Evolutionary conservation across 1,140 invertebrate genomes (phyloP), one percentile per base, ranked within the genome.

Genomic region (Glossosoma conforme): DNA sequence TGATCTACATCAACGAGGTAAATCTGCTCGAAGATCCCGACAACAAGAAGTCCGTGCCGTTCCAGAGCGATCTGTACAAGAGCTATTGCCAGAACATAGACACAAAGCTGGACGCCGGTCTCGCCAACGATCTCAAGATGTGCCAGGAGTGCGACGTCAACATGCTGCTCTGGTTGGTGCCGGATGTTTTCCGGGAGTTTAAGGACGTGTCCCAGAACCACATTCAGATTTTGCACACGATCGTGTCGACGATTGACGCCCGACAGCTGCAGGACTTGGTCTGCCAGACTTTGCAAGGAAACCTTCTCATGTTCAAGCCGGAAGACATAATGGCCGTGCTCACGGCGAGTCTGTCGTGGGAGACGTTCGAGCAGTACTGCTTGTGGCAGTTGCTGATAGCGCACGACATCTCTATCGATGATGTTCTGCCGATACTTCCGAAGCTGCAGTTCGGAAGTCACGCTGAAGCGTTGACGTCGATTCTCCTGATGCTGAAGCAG

Each of bases 341-440:
- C 62, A 89, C 85, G 57, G 85, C 87, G 9, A 97, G 89, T 64
- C 74, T 97, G 42, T 80, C 83, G 44, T 98, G 94, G 93, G 94
- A 98, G 68, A 96, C 93, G 1, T 92, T 95, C 60, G 95, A 97
- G 68, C 95, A 98, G 65, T 89, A 91, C 64, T 97, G 92, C 65
- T 78, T 98, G 6, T 98, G 95, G 95, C 92, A 97, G 72, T 76
- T 98, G 22, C 81, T 97, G 28, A 83, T 86, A 55, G 92, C 93
- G 32, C 94, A 97, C 63, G 89, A 93, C 66, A 89, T 97, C 62
- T 85, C 89, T 9, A 80, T 96, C 4, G 89, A 95, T 62, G 84
- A 88, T 62, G 82, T 97, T 41, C 75, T 97, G 65, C 90, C 93
- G 21, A 79, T 97, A 60, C 78, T 98, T 59, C 87, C 91, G 2